Base-by-base conservation (phyloP, 2,888 invertebrate genomes). In the Gisinianus flammeolus region DNA sequence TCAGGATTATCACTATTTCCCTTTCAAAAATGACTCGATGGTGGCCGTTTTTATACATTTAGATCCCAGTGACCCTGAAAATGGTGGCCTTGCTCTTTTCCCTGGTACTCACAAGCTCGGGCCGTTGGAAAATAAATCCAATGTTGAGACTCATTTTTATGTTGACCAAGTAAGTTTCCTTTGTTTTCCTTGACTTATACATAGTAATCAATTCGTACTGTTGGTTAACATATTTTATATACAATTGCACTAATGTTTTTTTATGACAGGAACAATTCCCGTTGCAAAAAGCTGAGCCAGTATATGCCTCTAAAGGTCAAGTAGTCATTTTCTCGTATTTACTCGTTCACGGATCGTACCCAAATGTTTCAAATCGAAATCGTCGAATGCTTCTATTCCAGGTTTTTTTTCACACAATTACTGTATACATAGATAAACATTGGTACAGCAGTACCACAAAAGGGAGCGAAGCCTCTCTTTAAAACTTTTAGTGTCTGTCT, bases 1-100 rank as follows among this genome's bases (percentile, higher is more conserved):
- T 2, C 86, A 90, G 89, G 91, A 91, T 79, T 91, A 91, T 82
- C 90, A 88, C 70, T 91, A 91, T 82, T 91, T 91, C 84, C 91
- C 91, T 0, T 89, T 88, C 84, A 87, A 90, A 82, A 89, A 90
- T 0, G 88, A 90, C 84, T 88, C 89, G 0, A 89, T 90, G 89
- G 87, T 90, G 16, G 91, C 91, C 0, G 89, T 90, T 0, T 90
- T 91, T 82, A 85, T 91, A 2, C 89, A 90, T 84, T 83, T 91
- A 77, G 90, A 91, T 78, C 90, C 89, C 56, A 88, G 90, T 0
- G 88, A 88, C 12, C 89, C 89, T 0, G 89, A 89, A 78, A 91
- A 91, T 80, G 91, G 91, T 0, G 90, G 90, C 0, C 86, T 91
- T 44, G 89, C 88, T 68, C 89, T 91, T 22, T 91, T 90, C 85